These are phyloP conservation scores for Struthidea cinerea DNA, from an alignment of 2,113 vertebrate genomes.

Conservation along the genomic window DNA sequence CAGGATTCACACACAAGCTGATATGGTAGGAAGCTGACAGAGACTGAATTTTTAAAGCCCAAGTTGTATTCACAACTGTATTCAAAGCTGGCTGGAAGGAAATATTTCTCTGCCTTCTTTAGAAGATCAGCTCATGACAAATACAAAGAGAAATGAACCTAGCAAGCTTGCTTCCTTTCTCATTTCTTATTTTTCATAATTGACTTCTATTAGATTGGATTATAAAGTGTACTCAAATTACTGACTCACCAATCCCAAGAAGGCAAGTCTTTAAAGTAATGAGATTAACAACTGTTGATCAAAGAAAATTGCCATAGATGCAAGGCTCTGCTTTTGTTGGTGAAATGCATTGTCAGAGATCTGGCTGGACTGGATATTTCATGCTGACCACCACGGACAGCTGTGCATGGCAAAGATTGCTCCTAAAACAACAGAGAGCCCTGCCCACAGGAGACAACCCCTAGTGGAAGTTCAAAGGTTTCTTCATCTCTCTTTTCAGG, in stretches of 20 bases:
- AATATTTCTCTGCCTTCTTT: neutral
- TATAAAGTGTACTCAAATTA: slow-evolving; percentile 37
- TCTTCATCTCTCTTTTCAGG: neutral
- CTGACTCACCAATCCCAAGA: slow-evolving; percentile 44
- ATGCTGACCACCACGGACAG: neutral
- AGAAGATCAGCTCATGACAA: slow-evolving; percentile 34
- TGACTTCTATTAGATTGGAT: slow-evolving; percentile 50
- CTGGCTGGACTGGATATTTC: neutral
- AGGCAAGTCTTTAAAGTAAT: slow-evolving; percentile 47
- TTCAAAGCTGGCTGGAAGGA: neutral
- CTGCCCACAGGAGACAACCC: neutral
- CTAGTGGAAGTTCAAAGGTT: neutral
- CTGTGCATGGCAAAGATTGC: neutral
- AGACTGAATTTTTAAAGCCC: neutral
- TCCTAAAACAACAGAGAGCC: neutral
- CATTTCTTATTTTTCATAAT: slow-evolving; percentile 48
- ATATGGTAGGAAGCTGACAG: neutral
- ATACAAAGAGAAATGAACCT: slow-evolving; percentile 33
- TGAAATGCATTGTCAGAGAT: neutral
- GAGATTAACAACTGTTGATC: slow-evolving; percentile 37
- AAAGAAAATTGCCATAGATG: slow-evolving; percentile 28
- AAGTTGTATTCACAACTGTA: neutral
- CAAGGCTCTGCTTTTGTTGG: neutral
- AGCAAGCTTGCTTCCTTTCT: slow-evolving; percentile 49
- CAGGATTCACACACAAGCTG: neutral